A percentile compares a stretch with the other conserved stretches of the same genome.
phyloP scores from a whole-genome alignment of 2,113 vertebrate genomes.

The Anoura caudifer region DNA sequence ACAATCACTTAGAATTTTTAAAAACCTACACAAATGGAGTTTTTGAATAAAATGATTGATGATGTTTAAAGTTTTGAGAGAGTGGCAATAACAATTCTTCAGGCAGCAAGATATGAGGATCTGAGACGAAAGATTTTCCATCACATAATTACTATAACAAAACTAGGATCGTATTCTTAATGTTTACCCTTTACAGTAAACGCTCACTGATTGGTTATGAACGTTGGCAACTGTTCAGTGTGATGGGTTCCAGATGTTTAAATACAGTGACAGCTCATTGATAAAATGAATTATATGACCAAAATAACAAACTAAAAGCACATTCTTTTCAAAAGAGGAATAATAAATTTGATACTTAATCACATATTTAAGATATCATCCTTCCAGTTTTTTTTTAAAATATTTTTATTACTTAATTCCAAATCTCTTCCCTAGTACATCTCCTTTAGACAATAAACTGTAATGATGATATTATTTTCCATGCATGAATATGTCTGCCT shows the following conservation, averaged over 20 bases:
- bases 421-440: not conserved
- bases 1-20: not conserved
- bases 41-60: conserved; percentile 48
- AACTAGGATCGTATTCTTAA: conserved; percentile 44
- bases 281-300: conserved; percentile 52
- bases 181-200: conserved; percentile 47
- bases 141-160: conserved; percentile 46
- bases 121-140: conserved; percentile 53
- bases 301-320: conserved; percentile 10
- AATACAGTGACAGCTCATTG: conserved; percentile 24
- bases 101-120: not conserved
- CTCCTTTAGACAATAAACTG: not conserved
- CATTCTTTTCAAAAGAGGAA: conserved; percentile 43
- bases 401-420: conserved; percentile 40
- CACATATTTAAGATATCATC: conserved; percentile 32
- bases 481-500: not conserved
- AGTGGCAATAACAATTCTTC: conserved; percentile 20
- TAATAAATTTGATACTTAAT: conserved; percentile 50
- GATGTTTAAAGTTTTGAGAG: conserved; percentile 13
- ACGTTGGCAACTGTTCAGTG: not conserved
- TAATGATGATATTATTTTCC: not conserved
- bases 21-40: not conserved
- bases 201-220: conserved; percentile 20
- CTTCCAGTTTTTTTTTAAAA: not conserved
- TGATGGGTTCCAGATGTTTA: conserved; percentile 58